Base-by-base conservation (phyloP, 1,140 invertebrate species). In the Drosophila pectinifera region DNA sequence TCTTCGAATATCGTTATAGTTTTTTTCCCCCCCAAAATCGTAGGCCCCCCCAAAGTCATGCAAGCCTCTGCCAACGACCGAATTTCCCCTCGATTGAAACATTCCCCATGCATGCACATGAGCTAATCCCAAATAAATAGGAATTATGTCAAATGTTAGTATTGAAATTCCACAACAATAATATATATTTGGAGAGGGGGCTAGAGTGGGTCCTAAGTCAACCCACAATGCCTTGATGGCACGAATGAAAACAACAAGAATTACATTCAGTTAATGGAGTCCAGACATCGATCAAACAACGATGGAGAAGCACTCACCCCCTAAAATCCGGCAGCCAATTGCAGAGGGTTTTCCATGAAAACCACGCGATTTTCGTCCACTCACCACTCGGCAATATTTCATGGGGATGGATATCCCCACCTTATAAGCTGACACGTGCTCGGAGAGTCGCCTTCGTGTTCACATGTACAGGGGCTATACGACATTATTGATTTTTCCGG, bases 281-380 rank as follows among this genome's bases (percentile, higher is more conserved):
- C 43, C 43, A 82, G 70, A 81, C 84, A 88, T 88, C 77, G 84
- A 88, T 89, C 84, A 88, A 88, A 88, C 84, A 88, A 58, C 38
- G 24, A 38, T 41, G 45, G 39, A 57, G 22, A 16, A 57, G 24
- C 41, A 20, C 26, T 26, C 18, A 18, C 55, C 16, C 22, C 28
- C 10, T 5, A 31, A 18, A 22, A 26, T 10, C 31, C 34, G 42
- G 54, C 51, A 59, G 28, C 84, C 84, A 88, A 88, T 88, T 59
- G 73, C 51, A 89, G 73, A 64, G 48, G 64, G 63, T 77, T 84
- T 84, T 65, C 43, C 68, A 58, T 51, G 39, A 51, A 84, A 88
- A 89, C 84, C 84, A 80, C 84, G 84, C 84, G 84, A 88, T 89
- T 63, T 43, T 75, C 55, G 65, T 76, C 83, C 81, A 83, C 62